These are phyloP conservation scores for Neuroscelio doddi DNA, from an alignment of 2,888 invertebrate species.

Conservation along the genomic window DNA sequence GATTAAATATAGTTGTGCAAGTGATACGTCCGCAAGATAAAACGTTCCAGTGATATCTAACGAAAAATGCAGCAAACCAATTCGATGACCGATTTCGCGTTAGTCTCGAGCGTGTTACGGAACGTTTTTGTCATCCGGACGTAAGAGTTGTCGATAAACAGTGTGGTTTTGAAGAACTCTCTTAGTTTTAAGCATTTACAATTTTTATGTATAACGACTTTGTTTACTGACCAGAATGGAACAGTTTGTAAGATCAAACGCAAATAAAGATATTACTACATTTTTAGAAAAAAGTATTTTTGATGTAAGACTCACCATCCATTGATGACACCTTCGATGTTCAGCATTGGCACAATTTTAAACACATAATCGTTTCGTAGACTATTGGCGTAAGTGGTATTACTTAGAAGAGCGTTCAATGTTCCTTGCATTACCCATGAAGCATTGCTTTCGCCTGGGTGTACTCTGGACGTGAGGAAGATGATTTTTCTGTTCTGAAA, in stretches of 20 bases:
- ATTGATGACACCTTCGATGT: constrained; percentile 90
- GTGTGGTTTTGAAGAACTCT: constrained; percentile 35
- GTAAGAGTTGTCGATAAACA: constrained; percentile 52
- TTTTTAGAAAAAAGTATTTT: constrained; percentile 31
- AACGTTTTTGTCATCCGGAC: constrained; percentile 68
- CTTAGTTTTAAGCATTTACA: constrained; percentile 40
- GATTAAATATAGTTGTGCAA: constrained; percentile 47
- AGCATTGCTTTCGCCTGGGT: constrained; percentile 91
- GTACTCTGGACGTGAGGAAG: constrained; percentile 85
- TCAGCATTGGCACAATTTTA: constrained; percentile 92
- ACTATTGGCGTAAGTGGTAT: constrained; percentile 75
- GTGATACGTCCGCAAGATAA: constrained; percentile 66
- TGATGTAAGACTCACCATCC: constrained; percentile 70
- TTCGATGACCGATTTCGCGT: constrained; percentile 10
- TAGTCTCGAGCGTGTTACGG: constrained; percentile 1
- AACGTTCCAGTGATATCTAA: constrained; percentile 50
- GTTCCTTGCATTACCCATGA: constrained; percentile 93
- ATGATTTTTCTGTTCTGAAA: constrained; percentile 79
- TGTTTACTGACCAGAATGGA: constrained; percentile 56
- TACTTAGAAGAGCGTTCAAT: constrained; percentile 78
- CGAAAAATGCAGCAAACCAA: constrained; percentile 10
- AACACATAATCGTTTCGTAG: constrained; percentile 84
- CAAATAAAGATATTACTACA: constrained; percentile 63
- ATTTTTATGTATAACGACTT: constrained; percentile 49
- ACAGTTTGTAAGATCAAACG: constrained; percentile 59